These are phyloP conservation scores for Phengaris alcon DNA, from an alignment of 2,888 invertebrate species.

Conservation along the genomic window DNA sequence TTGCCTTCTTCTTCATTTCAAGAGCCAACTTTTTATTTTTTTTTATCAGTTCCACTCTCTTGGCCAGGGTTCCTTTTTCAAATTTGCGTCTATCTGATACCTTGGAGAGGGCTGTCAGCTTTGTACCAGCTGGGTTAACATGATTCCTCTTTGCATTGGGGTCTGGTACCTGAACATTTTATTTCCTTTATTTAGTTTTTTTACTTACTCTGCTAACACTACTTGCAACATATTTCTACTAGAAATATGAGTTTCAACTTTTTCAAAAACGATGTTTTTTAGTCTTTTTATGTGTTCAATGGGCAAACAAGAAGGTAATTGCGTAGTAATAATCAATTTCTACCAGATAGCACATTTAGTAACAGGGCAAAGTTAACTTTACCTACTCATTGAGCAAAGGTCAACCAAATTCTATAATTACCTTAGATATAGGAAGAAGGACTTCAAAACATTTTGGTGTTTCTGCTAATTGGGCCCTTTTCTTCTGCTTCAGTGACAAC, in stretches of 20 bases:
- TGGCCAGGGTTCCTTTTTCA: conserved; percentile 72
- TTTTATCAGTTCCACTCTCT: conserved; percentile 70
- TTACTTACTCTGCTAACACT: no score
- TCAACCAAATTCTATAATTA: conserved; percentile 48
- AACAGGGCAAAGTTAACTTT: no score
- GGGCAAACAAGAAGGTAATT: no score
- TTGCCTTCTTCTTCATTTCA: conserved; percentile 61
- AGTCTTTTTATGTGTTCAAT: no score
- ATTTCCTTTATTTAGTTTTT: neutral
- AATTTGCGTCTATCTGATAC: conserved; percentile 63
- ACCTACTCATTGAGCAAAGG: no score
- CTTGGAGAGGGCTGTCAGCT: conserved; percentile 68
- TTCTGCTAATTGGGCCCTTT: conserved; percentile 70
- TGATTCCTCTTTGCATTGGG: conserved; percentile 80
- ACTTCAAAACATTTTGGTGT: conserved; percentile 84
- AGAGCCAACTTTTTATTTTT: conserved; percentile 65
- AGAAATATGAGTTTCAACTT: no score
- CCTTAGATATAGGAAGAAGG: conserved; percentile 85
- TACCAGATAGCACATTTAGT: no score
- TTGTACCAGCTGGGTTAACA: conserved; percentile 61
- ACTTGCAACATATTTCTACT: no score
- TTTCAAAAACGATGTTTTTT: no score
- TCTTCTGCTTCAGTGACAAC: conserved; percentile 68
- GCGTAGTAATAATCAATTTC: no score
- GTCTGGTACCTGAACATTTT: conserved; percentile 78